Evolutionary conservation across 1,140 invertebrate genomes (phyloP).

Genomic region (Apis cerana): DNA sequence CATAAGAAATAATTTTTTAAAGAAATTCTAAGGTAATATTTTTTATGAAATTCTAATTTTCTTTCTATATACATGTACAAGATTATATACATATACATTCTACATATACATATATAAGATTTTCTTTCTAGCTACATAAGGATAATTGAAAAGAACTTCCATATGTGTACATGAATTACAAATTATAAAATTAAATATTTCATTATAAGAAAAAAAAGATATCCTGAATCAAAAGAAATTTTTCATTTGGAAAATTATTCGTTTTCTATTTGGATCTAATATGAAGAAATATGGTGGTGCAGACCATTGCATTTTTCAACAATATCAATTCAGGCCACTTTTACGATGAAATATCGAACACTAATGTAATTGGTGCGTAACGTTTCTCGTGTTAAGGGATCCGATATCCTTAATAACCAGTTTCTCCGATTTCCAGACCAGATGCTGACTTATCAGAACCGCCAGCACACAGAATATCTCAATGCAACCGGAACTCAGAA

Average conservation of each 20-base stretch:
- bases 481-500: background rate
- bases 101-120: too few species aligned
- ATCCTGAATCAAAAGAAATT: background rate
- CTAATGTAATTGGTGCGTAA: conserved; percentile 48
- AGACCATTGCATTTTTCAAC: background rate
- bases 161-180: too few species aligned
- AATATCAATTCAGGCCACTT: conserved; percentile 23
- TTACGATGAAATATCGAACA: conserved; percentile 20
- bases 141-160: too few species aligned
- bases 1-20: too few species aligned
- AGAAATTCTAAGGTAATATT: too few species aligned
- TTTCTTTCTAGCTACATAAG: too few species aligned
- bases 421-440: conserved; percentile 37
- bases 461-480: background rate
- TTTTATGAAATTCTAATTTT: too few species aligned
- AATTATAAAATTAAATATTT: background rate
- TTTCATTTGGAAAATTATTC: background rate
- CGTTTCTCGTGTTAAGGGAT: conserved; percentile 39
- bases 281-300: too few species aligned
- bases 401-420: conserved; percentile 44
- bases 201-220: background rate
- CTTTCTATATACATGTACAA: too few species aligned
- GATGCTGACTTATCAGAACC: background rate
- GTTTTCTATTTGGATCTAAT: too few species aligned
- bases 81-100: too few species aligned